Base-by-base conservation (phyloP, 2,797 vertebrate species). In the Anguilla marmorata region DNA sequence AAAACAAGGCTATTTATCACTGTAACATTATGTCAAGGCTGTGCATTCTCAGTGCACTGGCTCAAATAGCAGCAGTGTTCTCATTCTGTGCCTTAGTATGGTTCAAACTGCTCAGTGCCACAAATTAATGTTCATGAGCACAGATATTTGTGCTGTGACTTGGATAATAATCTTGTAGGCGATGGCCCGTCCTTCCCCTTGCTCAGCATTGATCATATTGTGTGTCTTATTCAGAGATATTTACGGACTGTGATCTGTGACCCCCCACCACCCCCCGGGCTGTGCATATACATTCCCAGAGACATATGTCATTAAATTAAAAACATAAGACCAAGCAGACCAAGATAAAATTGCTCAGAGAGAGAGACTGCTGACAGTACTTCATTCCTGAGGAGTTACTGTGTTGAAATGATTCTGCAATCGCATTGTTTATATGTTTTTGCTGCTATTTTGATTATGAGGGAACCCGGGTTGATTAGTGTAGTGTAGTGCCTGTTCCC, bases 401-500 rank as follows among this genome's bases (percentile, higher is more conserved):
- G 16, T n/a, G 24, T 21, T 82, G 9, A 82, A 24, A 82, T 82
- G 79, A 82, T 82, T 50, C 41, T 9, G 41, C 8, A n/a, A 0
- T 82, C 4, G 45, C 41, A 21, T n/a, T 48, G 79, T 82, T 48
- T 82, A 50, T 11, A n/a, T 50, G 21, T 48, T 82, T 82, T 82
- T 82, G 21, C 41, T 82, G 79, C 45, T 50, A 50, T 50, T 82
- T 82, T 50, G 45, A 50, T 50, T 48, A 21, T 79, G 79, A 48
- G 41, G 79, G 79, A 82, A 50, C 45, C 79, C 9, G 19, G 79
- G 3, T 82, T 82, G 79, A 48, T 82, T 82, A 82, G 21, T 9
- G 45, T 45, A 24, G 24, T 82, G 79, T 82, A 48, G 79, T n/a
- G 45, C 79, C 24, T 82, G 41, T 82, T 14, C 74, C 74, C 74